Evolutionary conservation across 1,140 invertebrate species (phyloP).

Genomic region (Drosophila mayri): DNA sequence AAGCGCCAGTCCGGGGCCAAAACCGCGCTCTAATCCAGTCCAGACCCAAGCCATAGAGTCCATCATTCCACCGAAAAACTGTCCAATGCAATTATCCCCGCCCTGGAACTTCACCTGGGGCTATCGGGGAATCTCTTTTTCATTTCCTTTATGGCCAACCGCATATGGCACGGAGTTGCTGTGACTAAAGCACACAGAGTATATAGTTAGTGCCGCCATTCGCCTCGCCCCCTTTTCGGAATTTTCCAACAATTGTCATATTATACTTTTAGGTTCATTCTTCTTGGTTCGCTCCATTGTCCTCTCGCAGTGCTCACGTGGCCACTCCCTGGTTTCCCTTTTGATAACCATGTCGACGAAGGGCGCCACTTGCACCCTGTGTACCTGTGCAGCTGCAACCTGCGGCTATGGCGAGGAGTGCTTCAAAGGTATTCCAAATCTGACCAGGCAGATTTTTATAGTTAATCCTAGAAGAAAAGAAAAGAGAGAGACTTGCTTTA

Average conservation of each 20-base stretch:
- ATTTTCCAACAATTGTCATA: slow-evolving; percentile 46
- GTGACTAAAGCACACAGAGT: slow-evolving; percentile 17
- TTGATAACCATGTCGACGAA: slow-evolving; percentile 48
- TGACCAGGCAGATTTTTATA: neutral
- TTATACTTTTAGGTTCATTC: slow-evolving; percentile 45
- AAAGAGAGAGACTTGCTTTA: neutral
- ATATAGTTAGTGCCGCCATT: slow-evolving; percentile 30
- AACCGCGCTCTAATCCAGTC: slow-evolving; percentile 33
- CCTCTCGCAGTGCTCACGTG: slow-evolving; percentile 14
- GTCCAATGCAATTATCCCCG: slow-evolving; percentile 39
- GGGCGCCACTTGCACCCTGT: slow-evolving; percentile 46
- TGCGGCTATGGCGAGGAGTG: slow-evolving; percentile 25
- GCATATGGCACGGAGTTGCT: slow-evolving; percentile 29
- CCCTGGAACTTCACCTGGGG: slow-evolving; percentile 27
- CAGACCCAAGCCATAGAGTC: neutral
- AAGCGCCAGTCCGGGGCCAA: slow-evolving; percentile 15
- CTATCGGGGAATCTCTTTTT: slow-evolving; percentile 42
- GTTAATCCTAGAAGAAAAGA: neutral
- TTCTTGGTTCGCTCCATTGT: slow-evolving; percentile 37
- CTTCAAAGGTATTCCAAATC: slow-evolving; percentile 9
- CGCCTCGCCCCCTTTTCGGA: slow-evolving; percentile 4
- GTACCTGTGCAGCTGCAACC: slow-evolving; percentile 39
- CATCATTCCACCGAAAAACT: slow-evolving; percentile 30
- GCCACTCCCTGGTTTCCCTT: slow-evolving; percentile 47
- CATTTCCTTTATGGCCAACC: slow-evolving; percentile 31